Evolutionary conservation across 2,888 invertebrate genomes (phyloP).

Genomic region (Electrophaes corylata): DNA sequence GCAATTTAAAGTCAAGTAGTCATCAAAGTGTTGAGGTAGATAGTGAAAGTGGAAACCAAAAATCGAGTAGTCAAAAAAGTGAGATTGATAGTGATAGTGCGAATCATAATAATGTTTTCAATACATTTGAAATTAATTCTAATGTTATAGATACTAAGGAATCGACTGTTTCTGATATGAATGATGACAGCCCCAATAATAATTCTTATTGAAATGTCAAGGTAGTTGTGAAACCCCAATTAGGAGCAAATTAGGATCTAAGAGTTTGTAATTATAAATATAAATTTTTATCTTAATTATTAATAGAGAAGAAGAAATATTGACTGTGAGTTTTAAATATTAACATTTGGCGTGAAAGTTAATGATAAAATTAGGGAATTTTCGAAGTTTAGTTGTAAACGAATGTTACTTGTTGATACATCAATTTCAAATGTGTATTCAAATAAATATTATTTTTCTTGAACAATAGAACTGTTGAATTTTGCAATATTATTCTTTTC

Average conservation of each 20-base stretch:
- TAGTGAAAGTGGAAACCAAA: constrained; percentile 4
- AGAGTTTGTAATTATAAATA: constrained; percentile 19
- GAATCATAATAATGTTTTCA: constrained; percentile 54
- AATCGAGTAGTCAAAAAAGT: constrained; percentile 19
- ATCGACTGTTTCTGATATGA: constrained; percentile 52
- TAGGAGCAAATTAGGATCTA: constrained; percentile 29
- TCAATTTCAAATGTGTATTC: no score
- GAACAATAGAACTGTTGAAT: background rate
- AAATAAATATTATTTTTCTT: no score
- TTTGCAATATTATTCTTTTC: no score
- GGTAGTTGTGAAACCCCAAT: constrained; percentile 61
- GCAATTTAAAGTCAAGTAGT: constrained; percentile 5
- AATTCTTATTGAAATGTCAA: constrained; percentile 66
- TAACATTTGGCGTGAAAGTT: background rate
- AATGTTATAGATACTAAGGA: constrained; percentile 68
- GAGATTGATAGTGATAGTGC: constrained; percentile 53
- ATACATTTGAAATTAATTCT: constrained; percentile 74
- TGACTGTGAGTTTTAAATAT: background rate
- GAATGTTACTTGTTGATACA: no score
- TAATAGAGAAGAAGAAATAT: background rate
- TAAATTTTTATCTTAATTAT: background rate
- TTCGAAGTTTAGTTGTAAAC: no score
- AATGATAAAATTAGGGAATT: background rate
- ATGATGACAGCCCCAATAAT: constrained; percentile 75
- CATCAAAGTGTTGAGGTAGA: constrained; percentile 46